Evolutionary conservation across 2,113 vertebrate genomes (phyloP).

Genomic region (Connochaetes taurinus): DNA sequence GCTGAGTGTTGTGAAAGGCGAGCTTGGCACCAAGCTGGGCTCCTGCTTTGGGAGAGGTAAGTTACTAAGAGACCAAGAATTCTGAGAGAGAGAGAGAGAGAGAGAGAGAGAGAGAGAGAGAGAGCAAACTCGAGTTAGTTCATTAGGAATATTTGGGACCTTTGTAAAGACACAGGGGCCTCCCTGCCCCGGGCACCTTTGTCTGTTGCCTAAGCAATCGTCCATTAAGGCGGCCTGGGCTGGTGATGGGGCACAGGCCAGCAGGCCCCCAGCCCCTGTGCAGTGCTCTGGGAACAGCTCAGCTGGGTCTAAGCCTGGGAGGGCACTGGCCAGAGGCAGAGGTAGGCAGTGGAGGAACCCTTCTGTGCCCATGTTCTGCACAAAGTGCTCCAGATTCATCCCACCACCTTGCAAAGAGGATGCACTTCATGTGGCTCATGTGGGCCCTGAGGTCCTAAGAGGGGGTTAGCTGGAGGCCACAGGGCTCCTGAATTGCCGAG

Average conservation of each 20-base stretch:
- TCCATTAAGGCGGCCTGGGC: conserved; percentile 21
- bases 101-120: neutral
- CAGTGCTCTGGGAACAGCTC: neutral
- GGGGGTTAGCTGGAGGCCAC: neutral
- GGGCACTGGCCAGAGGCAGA: neutral
- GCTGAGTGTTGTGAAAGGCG: conserved; percentile 10
- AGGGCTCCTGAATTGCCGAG: neutral
- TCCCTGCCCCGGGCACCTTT: conserved; percentile 38
- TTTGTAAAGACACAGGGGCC: conserved; percentile 37
- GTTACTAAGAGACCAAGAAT: conserved; percentile 67
- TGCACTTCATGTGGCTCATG: neutral
- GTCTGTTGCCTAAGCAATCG: conserved; percentile 55
- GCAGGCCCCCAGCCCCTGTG: neutral
- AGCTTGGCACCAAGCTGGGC: conserved; percentile 45
- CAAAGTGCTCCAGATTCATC: neutral
- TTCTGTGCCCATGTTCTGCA: neutral
- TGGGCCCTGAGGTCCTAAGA: neutral
- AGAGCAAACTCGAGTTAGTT: conserved; percentile 18
- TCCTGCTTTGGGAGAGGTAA: conserved; percentile 40
- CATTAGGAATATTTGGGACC: conserved; percentile 46
- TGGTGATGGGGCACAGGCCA: neutral
- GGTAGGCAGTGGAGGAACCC: neutral
- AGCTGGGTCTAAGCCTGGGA: neutral
- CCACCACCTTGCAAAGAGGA: neutral
- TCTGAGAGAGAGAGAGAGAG: conserved; percentile 12